Conservation (phyloP, 2,888 invertebrate genomes). For the Pherbina coryleti region DNA sequence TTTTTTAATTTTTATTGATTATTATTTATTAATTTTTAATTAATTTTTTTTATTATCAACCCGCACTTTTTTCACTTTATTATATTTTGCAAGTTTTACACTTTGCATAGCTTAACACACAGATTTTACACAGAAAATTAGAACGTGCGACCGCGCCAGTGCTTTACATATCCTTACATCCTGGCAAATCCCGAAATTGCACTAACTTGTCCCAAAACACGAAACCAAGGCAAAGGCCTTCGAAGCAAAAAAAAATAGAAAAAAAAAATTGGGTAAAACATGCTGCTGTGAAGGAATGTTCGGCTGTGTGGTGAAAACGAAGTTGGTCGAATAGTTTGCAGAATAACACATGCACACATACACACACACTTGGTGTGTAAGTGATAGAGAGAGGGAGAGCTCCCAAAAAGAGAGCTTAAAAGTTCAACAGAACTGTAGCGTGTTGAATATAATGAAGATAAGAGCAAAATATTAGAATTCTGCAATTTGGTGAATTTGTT, state of each 20-base stretch:
- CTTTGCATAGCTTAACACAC: conserved; percentile 17
- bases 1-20: too few species aligned
- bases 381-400: neutral
- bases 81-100: conserved; percentile 23
- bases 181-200: conserved; percentile 70
- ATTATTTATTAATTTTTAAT: too few species aligned
- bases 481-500: too few species aligned
- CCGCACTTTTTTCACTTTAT: conserved; percentile 10
- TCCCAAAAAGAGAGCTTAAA: neutral
- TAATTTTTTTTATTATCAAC: neutral
- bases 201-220: conserved; percentile 69
- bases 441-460: too few species aligned
- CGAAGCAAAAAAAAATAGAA: conserved; percentile 40
- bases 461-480: too few species aligned
- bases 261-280: conserved; percentile 48
- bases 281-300: conserved; percentile 35
- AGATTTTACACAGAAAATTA: conserved; percentile 14
- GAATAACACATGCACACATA: neutral
- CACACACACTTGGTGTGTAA: neutral
- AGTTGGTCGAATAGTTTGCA: neutral
- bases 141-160: conserved; percentile 49
- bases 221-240: conserved; percentile 61
- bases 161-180: conserved; percentile 66
- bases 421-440: neutral
- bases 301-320: conserved; percentile 30